phyloP scores from a whole-genome alignment of 2,888 invertebrate species.

The Ectemnius continuus region DNA sequence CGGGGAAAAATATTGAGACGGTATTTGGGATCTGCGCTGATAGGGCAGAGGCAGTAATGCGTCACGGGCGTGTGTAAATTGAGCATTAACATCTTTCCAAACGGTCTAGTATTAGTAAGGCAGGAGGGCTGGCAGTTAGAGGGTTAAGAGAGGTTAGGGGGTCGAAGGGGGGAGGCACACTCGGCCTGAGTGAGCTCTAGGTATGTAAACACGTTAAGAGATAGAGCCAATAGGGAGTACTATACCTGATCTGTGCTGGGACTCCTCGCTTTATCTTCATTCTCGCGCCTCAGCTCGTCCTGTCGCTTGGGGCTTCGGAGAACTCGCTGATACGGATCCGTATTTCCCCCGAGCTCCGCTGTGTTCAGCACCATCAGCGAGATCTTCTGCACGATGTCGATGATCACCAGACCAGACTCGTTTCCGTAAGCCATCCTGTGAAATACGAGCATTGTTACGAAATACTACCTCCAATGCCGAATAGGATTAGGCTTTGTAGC shows the following conservation, averaged over 20 bases:
- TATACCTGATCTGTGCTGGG: slow-evolving; percentile 94
- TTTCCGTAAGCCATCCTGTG: slow-evolving; percentile 97
- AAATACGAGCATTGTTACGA: slow-evolving; percentile 2
- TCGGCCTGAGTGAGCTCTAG: too few relatives aligned
- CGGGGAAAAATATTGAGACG: too few relatives aligned
- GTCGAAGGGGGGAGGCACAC: too few relatives aligned
- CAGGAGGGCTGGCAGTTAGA: too few relatives aligned
- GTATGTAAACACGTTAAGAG: too few relatives aligned
- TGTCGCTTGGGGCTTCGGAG: slow-evolving; percentile 86
- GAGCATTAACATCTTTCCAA: too few relatives aligned
- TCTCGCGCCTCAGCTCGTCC: slow-evolving; percentile 72
- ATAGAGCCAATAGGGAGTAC: slow-evolving; percentile 19
- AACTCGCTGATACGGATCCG: slow-evolving; percentile 91
- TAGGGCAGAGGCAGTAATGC: too few relatives aligned
- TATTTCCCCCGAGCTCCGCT: slow-evolving; percentile 93
- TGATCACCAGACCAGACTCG: slow-evolving; percentile 96
- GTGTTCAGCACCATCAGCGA: slow-evolving; percentile 93
- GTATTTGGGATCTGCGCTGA: too few relatives aligned
- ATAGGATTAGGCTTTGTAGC: too few relatives aligned
- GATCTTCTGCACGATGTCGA: slow-evolving; percentile 95
- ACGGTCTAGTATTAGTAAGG: too few relatives aligned
- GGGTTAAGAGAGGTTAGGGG: too few relatives aligned
- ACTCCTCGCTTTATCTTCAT: slow-evolving; percentile 84
- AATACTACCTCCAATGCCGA: not conserved
- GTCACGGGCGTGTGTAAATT: too few relatives aligned